Evolutionary conservation across 2,797 vertebrate genomes (phyloP).

Genomic region (Sebastiscus albofasciatus): DNA sequence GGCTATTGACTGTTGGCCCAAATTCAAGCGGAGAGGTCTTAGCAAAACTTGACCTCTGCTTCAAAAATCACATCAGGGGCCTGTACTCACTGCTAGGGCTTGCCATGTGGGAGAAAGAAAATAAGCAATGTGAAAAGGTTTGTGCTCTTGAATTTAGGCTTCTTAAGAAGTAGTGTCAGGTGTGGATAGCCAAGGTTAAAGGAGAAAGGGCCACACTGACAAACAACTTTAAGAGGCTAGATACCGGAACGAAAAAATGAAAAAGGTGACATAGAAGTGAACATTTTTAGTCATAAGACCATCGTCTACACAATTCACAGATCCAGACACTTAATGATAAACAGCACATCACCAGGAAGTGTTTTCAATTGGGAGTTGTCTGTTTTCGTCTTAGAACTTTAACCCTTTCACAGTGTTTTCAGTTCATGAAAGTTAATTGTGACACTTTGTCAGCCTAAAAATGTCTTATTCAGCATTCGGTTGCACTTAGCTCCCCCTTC

Average conservation of each 20-base stretch:
- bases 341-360: neutral
- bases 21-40: neutral
- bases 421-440: too few species aligned
- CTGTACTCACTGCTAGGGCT: neutral
- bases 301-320: neutral
- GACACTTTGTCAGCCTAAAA: too few species aligned
- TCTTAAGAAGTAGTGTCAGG: neutral
- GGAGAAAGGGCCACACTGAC: too few species aligned
- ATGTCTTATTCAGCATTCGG: too few species aligned
- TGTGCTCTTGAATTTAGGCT: neutral
- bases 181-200: neutral
- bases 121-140: neutral
- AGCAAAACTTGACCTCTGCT: neutral
- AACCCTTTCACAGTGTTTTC: too few species aligned
- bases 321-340: neutral
- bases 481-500: too few species aligned
- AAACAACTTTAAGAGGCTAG: too few species aligned
- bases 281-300: neutral
- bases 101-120: neutral
- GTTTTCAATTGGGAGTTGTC: neutral
- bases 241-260: neutral
- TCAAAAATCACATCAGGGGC: neutral
- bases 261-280: neutral
- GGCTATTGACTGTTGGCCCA: neutral
- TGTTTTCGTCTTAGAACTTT: too few species aligned